phyloP scores from a whole-genome alignment of 53 echinoderm and acorn worm species.

The Zoroaster sp. region DNA sequence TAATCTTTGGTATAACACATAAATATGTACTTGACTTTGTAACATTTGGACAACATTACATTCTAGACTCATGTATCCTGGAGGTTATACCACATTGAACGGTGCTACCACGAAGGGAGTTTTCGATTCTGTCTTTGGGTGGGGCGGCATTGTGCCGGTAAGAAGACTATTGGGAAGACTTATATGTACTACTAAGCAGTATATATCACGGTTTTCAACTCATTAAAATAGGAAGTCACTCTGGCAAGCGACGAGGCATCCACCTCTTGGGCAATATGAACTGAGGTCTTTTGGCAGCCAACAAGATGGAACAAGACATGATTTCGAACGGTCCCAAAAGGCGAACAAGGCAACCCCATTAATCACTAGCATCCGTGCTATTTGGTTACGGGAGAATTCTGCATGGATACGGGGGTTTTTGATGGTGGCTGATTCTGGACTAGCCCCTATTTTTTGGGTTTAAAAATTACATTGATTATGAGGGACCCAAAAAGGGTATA shows the following conservation, averaged over 20 bases:
- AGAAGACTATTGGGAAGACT: constrained; percentile 36
- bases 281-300: not conserved
- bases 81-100: constrained; percentile 37
- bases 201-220: constrained; percentile 60
- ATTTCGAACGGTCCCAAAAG: constrained; percentile 78
- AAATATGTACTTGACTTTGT: too few species aligned
- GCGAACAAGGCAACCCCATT: constrained; percentile 71
- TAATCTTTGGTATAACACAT: too few species aligned
- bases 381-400: constrained; percentile 56
- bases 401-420: not conserved
- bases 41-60: not conserved
- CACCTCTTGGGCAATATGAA: not conserved
- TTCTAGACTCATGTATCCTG: constrained; percentile 26
- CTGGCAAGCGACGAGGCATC: constrained; percentile 10
- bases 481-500: constrained; percentile 74
- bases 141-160: constrained; percentile 29
- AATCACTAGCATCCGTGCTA: constrained; percentile 71
- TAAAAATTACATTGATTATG: constrained; percentile 53
- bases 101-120: constrained; percentile 38
- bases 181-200: constrained; percentile 54
- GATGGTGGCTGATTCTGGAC: too few species aligned
- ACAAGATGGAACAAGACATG: constrained; percentile 64
- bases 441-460: constrained; percentile 50
- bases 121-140: constrained; percentile 25
- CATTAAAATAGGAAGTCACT: constrained; percentile 47